A percentile compares a stretch with the other conserved stretches of the same genome.
Evolutionary conservation across 2,797 vertebrate species (phyloP).

Genomic region (Notamacropus eugenii): DNA sequence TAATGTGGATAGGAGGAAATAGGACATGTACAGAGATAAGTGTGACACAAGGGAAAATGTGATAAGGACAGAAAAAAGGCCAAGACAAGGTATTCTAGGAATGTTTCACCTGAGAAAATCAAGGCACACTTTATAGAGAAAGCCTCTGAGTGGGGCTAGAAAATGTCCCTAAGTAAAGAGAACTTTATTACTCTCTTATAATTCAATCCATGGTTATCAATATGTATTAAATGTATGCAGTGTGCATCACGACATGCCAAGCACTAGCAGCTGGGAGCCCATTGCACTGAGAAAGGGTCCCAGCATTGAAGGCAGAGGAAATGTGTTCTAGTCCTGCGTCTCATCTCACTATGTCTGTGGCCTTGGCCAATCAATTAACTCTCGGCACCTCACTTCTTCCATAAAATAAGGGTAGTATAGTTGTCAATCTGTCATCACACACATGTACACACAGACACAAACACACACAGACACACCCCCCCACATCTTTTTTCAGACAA

Average conservation of each 20-base stretch:
- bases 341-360: background rate
- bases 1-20: background rate
- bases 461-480: no score
- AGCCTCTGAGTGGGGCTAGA: background rate
- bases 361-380: background rate
- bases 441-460: no score
- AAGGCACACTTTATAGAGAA: background rate
- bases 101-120: background rate
- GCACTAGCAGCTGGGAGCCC: background rate
- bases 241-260: background rate
- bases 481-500: background rate
- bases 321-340: no score
- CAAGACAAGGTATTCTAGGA: background rate
- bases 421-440: background rate
- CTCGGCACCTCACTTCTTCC: background rate
- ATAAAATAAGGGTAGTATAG: background rate
- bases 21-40: background rate
- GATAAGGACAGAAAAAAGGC: background rate
- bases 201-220: background rate
- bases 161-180: background rate
- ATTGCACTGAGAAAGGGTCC: background rate
- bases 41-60: background rate
- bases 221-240: background rate
- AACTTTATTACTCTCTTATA: background rate
- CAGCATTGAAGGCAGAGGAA: background rate